Evolutionary conservation across 2,797 vertebrate genomes (phyloP).

Genomic region (Picus viridis): DNA sequence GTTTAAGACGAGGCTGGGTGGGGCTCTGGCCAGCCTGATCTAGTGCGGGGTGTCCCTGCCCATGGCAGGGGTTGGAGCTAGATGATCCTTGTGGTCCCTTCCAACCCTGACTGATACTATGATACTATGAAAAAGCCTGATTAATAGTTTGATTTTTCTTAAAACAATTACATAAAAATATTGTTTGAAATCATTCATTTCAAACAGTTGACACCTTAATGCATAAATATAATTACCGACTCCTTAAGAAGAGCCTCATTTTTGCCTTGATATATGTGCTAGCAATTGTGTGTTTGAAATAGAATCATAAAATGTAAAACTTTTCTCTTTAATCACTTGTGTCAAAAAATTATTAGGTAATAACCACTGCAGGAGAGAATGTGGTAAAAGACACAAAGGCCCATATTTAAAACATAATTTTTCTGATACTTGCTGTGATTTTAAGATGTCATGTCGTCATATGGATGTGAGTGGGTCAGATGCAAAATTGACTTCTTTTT

Average conservation of each 20-base stretch:
- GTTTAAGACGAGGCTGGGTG: too few relatives aligned
- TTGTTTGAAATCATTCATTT: constrained; percentile 78
- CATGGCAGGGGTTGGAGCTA: too few relatives aligned
- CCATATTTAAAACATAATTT: constrained; percentile 82
- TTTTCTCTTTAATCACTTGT: constrained; percentile 81
- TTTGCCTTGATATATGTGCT: constrained; percentile 79
- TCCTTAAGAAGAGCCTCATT: constrained; percentile 72
- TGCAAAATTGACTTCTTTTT: constrained; percentile 74
- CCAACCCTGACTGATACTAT: too few relatives aligned
- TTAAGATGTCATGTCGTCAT: constrained; percentile 82
- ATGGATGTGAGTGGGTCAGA: constrained; percentile 74
- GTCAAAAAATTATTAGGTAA: constrained; percentile 85
- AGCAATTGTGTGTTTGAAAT: constrained; percentile 82
- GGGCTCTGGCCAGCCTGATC: too few relatives aligned
- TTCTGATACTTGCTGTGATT: constrained; percentile 78
- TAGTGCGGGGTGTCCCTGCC: too few relatives aligned
- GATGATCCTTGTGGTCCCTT: too few relatives aligned
- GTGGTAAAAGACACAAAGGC: constrained; percentile 80
- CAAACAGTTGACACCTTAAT: constrained; percentile 77
- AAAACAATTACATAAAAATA: constrained; percentile 81
- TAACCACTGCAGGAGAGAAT: constrained; percentile 76
- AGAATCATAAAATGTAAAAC: constrained; percentile 83
- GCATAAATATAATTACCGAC: constrained; percentile 80
- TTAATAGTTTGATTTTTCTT: constrained; percentile 77
- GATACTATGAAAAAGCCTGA: constrained; percentile 53